Conservation (phyloP, 2,888 invertebrate genomes). For the Himalopsyche japonica region DNA sequence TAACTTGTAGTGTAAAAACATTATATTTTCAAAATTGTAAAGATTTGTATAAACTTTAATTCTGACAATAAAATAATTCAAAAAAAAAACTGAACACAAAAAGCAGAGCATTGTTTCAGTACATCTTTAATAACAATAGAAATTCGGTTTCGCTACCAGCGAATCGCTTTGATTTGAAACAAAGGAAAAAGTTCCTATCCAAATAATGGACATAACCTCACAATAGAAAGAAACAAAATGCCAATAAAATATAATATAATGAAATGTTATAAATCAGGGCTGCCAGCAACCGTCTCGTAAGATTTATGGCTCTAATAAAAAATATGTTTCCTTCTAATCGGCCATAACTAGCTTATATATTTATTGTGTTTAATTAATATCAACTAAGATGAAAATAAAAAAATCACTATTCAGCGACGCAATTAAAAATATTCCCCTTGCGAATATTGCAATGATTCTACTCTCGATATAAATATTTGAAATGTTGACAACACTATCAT, state of each 20-base stretch:
- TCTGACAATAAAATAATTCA: neutral
- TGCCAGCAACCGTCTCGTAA: neutral
- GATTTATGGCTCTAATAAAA: neutral
- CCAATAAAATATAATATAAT: constrained; percentile 37
- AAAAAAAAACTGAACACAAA: constrained; percentile 13
- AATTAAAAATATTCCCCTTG: no score
- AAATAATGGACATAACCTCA: constrained; percentile 31
- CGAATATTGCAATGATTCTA: no score
- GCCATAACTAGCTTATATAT: no score
- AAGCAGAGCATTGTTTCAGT: constrained; percentile 7
- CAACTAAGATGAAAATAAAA: no score
- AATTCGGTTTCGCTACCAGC: neutral
- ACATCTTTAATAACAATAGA: neutral
- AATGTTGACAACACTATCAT: no score
- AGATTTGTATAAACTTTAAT: neutral
- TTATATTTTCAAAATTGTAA: neutral
- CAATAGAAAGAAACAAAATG: constrained; percentile 34
- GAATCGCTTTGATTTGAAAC: constrained; percentile 20
- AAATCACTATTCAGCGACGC: no score
- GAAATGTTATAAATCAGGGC: constrained; percentile 2
- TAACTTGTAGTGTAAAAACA: no score
- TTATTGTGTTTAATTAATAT: no score
- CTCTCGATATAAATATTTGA: no score
- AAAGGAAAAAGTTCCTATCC: constrained; percentile 14
- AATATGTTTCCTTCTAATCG: no score